These are phyloP conservation scores for Mastomys coucha DNA, from an alignment of 2,113 vertebrate species.

Conservation along the genomic window DNA sequence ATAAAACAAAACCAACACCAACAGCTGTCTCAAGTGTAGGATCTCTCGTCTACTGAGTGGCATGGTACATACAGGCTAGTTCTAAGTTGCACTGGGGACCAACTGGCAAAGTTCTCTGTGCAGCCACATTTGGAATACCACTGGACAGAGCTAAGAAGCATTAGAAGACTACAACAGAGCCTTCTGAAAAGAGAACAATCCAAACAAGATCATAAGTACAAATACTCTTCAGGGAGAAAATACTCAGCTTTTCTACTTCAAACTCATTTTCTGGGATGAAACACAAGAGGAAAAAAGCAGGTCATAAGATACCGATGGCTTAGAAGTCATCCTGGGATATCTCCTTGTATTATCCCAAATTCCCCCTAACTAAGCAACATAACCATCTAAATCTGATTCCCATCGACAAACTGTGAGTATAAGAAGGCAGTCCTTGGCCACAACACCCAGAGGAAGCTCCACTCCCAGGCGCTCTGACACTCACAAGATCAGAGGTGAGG, in stretches of 20 bases:
- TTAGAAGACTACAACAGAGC: slow-evolving; percentile 13
- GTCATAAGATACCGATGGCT: not conserved
- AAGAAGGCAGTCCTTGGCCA: not conserved
- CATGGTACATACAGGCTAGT: accelerated
- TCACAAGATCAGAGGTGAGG: too few species aligned
- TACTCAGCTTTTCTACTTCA: not conserved
- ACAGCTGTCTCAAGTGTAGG: not conserved
- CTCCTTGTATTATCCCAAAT: slow-evolving; percentile 1
- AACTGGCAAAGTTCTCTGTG: not conserved
- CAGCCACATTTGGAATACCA: not conserved
- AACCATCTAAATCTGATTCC: slow-evolving; percentile 9
- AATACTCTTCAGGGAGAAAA: slow-evolving; percentile 52
- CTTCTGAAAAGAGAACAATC: not conserved
- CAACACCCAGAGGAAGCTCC: too few species aligned
- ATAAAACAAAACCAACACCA: slow-evolving; percentile 7
- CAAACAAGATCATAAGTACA: not conserved
- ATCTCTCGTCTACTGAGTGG: not conserved
- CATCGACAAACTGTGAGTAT: not conserved
- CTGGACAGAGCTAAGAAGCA: not conserved
- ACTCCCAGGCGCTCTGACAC: too few species aligned
- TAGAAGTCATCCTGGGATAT: slow-evolving; percentile 17
- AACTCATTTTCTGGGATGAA: slow-evolving; percentile 13
- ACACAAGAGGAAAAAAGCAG: not conserved
- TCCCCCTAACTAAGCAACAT: not conserved
- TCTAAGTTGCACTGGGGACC: not conserved